Base-by-base conservation (phyloP, 2,797 vertebrate species). In the Peromyscus melanophrys region DNA sequence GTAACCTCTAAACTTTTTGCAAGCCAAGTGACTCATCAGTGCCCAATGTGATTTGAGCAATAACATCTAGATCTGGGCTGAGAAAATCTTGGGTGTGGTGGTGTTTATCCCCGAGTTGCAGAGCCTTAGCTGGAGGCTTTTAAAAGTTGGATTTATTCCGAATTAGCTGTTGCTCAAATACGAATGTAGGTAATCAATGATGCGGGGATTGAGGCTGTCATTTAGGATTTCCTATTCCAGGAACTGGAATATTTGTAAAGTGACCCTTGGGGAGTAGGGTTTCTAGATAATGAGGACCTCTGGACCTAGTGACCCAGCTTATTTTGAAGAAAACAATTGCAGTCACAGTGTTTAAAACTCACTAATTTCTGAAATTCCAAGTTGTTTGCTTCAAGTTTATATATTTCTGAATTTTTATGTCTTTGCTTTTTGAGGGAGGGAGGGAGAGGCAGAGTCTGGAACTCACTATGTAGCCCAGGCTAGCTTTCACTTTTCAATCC, bases 21-120 rank as follows among this genome's bases (percentile, higher is more conserved):
- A 94, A 85, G 89, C 59, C 55, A 40, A 73, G 37, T 16, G 86
- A 96, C 78, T 92, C 89, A 77, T 95, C 71, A 9, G 81, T 85
- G 71, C 69, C 76, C 87, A 63, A 40, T 65, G 14, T 83, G 67
- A 77, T 80, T 34, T 71, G 80, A 59, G 43, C 49, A 37, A 49
- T 83, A 87, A 80, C 4, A 27, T 43, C 80, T 73, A 89, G 19
- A 34, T 52, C 55, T 82, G 89, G 43, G 90, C 57, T 11, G 57
- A 75, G 57, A 40, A 27, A 71, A 19, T 17, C 46, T 27, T 14
- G 73, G 77, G 85, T 63, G 84, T 93, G 87, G 77, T 40, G 46
- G 21, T 43, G 40, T 78, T 81, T 73, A 37, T 61, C 34, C 0
- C 0, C 25, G 65, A 3, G 75, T 13, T 37, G 55, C 71, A 81